Evolutionary conservation across 1,140 invertebrate species (phyloP).

Genomic region (Oryctes rhinoceros): DNA sequence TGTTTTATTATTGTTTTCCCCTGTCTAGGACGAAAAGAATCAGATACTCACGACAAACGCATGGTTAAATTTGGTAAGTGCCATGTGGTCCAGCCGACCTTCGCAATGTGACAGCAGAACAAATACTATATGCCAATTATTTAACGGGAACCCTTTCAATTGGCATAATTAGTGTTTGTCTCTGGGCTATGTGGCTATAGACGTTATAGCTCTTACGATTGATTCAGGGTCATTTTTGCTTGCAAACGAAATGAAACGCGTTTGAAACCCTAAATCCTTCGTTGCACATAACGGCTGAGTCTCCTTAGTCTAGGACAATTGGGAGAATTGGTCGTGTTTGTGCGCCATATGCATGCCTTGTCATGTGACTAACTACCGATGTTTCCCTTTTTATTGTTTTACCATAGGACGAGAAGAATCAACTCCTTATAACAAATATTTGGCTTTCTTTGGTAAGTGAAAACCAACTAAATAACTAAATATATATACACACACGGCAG

Average conservation of each 20-base stretch:
- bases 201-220: conserved; percentile 52
- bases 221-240: conserved; percentile 1
- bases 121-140: conserved; percentile 49
- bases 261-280: conserved; percentile 3
- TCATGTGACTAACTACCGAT: conserved; percentile 68
- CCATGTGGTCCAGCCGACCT: conserved; percentile 63
- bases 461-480: conserved; percentile 64
- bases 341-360: conserved; percentile 56
- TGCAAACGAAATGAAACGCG: not conserved
- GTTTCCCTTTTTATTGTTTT: conserved; percentile 70
- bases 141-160: not conserved
- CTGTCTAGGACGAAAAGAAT: conserved; percentile 78
- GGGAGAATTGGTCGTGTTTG: conserved; percentile 36
- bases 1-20: conserved; percentile 59
- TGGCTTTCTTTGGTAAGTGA: conserved; percentile 89
- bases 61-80: conserved; percentile 97
- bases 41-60: conserved; percentile 87
- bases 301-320: conserved; percentile 27
- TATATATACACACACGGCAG: conserved; percentile 64
- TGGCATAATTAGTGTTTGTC: conserved; percentile 54
- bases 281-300: conserved; percentile 39
- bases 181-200: conserved; percentile 59
- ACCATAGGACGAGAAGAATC: conserved; percentile 63
- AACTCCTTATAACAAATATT: conserved; percentile 88
- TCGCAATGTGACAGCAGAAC: conserved; percentile 58